Evolutionary conservation across 2,797 vertebrate genomes (phyloP).

Genomic region (Anableps anableps): DNA sequence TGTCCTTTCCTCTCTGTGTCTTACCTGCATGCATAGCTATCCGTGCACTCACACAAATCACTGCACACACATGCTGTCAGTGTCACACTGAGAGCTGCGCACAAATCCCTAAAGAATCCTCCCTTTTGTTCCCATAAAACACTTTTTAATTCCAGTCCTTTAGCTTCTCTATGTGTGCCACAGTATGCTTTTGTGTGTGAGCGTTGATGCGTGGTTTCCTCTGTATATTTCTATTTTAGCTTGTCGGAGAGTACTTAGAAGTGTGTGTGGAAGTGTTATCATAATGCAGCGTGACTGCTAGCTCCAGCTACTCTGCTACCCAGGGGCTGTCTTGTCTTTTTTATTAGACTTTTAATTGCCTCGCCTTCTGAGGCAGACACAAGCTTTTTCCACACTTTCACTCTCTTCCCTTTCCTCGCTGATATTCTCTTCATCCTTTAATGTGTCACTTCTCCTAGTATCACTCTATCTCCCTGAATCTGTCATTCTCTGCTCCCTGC

Average conservation of each 20-base stretch:
- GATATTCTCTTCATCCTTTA: not conserved
- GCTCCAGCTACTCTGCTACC: constrained; percentile 44
- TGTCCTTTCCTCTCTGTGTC: not conserved
- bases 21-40: not conserved
- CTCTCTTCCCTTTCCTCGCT: constrained; percentile 3
- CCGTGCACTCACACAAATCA: not conserved
- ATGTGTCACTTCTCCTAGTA: not conserved
- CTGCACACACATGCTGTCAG: not conserved
- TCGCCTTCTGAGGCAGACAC: constrained; percentile 37
- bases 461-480: constrained; percentile 20
- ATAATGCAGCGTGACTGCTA: constrained; percentile 50
- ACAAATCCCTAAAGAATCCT: constrained; percentile 38
- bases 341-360: constrained; percentile 69
- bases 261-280: constrained; percentile 29
- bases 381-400: constrained; percentile 11
- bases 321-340: constrained; percentile 52
- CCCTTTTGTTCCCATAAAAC: constrained; percentile 37
- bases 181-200: constrained; percentile 17
- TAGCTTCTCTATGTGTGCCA: constrained; percentile 3
- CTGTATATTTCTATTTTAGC: constrained; percentile 23
- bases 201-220: constrained; percentile 6
- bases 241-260: constrained; percentile 5
- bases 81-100: constrained; percentile 21
- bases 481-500: constrained; percentile 12
- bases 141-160: constrained; percentile 44